Evolutionary conservation across 2,113 vertebrate species (phyloP), one percentile per base, ranked within the genome.

Genomic region (Plestiodon gilberti): DNA sequence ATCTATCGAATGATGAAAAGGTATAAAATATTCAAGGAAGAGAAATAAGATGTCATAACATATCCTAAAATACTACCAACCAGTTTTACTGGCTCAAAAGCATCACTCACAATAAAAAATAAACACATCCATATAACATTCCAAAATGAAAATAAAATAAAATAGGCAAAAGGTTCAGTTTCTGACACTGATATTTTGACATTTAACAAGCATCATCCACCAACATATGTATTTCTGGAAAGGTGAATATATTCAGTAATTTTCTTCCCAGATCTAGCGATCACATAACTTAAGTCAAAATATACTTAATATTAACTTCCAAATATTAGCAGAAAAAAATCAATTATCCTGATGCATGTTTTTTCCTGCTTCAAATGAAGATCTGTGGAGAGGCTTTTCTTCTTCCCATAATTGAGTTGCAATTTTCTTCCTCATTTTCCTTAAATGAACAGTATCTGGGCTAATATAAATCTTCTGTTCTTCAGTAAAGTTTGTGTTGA

Each of bases 381-480:
- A 59, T 79, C 9, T 40, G 6, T 20, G 18, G 17, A n/a, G 52
- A 78, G 9, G 48, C 9, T 52, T 57, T 78, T 52, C 75, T 67
- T 57, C 75, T 67, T 73, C 0, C 10, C 59, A 38, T 70, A 43
- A 33, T 70, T 89, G 35, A 52, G 28, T 75, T 10, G 11, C 5
- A 57, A 73, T 89, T 86, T 87, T 82, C 77, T 86, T 87, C 77
- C 75, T 81, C 84, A 30, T 22, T 22, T 17, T 57, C 59, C 85
- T 86, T n/a, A 81, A 85, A 82, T 91, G 73, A 90, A 80, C 62
- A 81, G 48, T 65, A 89, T 69, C 33, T n/a, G 82, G 52, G 81
- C 59, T 74, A 74, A 64, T 86, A 64, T 78, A 88, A 86, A 82
- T 86, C 82, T 18, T 48, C 43, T 81, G 0, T 74, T 81, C 0